Percentiles rank a stretch among this genome's conserved stretches.
Evolutionary conservation across 2,888 invertebrate species (phyloP).

Genomic region (Fragum fragum): DNA sequence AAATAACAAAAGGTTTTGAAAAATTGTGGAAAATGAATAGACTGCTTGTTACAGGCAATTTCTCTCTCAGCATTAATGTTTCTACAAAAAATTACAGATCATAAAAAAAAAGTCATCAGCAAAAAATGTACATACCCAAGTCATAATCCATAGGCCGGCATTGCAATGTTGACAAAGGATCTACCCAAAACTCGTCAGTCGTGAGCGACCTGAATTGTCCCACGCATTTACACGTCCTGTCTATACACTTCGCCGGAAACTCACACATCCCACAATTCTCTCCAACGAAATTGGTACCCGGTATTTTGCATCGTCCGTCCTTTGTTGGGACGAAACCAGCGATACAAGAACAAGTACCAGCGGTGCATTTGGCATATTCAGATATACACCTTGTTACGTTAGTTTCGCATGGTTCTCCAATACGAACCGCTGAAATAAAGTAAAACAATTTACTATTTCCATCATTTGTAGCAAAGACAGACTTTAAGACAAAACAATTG

Average conservation of each 20-base stretch:
- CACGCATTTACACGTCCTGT: conserved; percentile 65
- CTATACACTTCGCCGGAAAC: conserved; percentile 68
- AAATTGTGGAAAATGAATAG: too few species aligned
- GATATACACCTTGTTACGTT: conserved; percentile 66
- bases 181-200: conserved; percentile 73
- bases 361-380: conserved; percentile 63
- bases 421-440: conserved; percentile 58
- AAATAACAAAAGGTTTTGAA: too few species aligned
- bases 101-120: too few species aligned
- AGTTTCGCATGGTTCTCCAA: conserved; percentile 64
- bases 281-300: conserved; percentile 66
- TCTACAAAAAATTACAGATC: too few species aligned
- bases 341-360: conserved; percentile 64
- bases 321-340: conserved; percentile 63
- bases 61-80: too few species aligned
- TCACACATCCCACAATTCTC: conserved; percentile 70
- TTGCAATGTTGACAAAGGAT: conserved; percentile 65
- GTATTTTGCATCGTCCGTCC: conserved; percentile 73
- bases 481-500: too few species aligned
- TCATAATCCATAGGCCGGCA: conserved; percentile 54
- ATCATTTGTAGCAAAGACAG: too few species aligned
- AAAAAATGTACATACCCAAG: conserved; percentile 29
- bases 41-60: too few species aligned
- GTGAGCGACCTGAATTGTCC: conserved; percentile 65
- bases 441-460: too few species aligned